A percentile compares a stretch with the other conserved stretches of the same genome.
phyloP scores from a whole-genome alignment of 2,888 invertebrate genomes.

The Orthosia cruda region DNA sequence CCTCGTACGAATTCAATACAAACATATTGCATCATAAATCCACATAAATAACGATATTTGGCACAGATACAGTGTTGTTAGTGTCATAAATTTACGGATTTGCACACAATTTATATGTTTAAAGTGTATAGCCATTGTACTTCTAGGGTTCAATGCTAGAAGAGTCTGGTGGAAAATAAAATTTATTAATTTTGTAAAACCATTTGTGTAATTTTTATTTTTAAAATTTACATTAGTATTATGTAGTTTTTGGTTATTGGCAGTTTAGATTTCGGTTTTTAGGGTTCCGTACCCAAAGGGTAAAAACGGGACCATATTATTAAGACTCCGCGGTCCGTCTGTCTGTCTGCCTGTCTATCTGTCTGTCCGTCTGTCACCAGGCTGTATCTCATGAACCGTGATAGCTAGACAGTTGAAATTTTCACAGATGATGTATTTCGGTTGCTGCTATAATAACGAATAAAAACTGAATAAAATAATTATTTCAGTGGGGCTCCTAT shows the following conservation, averaged over 20 bases:
- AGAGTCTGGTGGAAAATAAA: background rate
- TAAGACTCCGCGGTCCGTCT: too few species aligned
- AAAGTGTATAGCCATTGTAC: constrained; percentile 55
- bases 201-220: background rate
- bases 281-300: too few species aligned
- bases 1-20: constrained; percentile 61
- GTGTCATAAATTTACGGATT: constrained; percentile 72
- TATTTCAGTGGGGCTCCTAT: too few species aligned
- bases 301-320: too few species aligned
- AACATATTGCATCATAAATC: constrained; percentile 71
- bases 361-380: too few species aligned
- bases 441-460: too few species aligned
- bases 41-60: constrained; percentile 74
- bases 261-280: background rate
- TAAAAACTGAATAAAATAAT: too few species aligned
- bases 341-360: too few species aligned
- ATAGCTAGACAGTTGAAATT: too few species aligned
- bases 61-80: constrained; percentile 64
- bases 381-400: too few species aligned
- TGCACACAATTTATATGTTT: constrained; percentile 69
- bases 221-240: too few species aligned
- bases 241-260: background rate
- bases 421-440: too few species aligned
- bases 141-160: constrained; percentile 51
- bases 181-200: background rate